Evolutionary conservation across 2,113 vertebrate species (phyloP).

Genomic region (Anolis sagrei): DNA sequence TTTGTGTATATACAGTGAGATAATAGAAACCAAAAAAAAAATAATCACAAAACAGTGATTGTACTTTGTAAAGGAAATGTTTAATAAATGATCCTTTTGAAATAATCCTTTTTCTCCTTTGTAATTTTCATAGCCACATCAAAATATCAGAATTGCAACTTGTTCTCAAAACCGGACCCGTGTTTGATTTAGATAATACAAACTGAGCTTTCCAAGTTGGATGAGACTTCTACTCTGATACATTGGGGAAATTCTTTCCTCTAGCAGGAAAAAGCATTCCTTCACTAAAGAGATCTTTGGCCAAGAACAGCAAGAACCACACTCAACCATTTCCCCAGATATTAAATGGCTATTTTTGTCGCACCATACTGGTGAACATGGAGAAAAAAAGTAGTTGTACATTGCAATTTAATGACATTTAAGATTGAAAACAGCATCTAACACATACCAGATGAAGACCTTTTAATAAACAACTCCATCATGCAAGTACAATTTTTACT

Average conservation of each 20-base stretch:
- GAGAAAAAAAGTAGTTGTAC: conserved; percentile 18
- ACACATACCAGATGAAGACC: background rate
- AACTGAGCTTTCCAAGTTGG: conserved; percentile 68
- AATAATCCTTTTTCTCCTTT: conserved; percentile 67
- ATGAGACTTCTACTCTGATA: conserved; percentile 72
- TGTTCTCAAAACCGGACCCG: conserved; percentile 13
- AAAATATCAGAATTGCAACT: conserved; percentile 16
- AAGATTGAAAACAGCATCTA: background rate
- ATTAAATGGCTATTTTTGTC: conserved; percentile 46
- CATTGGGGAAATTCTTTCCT: conserved; percentile 70
- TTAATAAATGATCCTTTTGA: conserved; percentile 86
- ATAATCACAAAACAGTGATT: conserved; percentile 74
- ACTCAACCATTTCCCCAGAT: conserved; percentile 59
- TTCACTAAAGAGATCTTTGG: conserved; percentile 54
- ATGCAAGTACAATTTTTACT: background rate
- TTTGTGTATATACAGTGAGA: conserved; percentile 76
- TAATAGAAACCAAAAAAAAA: conserved; percentile 54
- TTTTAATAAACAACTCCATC: background rate
- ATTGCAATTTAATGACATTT: background rate
- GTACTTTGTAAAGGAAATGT: conserved; percentile 82
- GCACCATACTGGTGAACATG: conserved; percentile 34
- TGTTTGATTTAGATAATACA: conserved; percentile 20
- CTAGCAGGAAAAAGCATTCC: conserved; percentile 71
- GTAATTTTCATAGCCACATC: conserved; percentile 61
- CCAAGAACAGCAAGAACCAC: conserved; percentile 59